Conservation (phyloP, 2,888 invertebrate species). For the Drepana falcataria region DNA sequence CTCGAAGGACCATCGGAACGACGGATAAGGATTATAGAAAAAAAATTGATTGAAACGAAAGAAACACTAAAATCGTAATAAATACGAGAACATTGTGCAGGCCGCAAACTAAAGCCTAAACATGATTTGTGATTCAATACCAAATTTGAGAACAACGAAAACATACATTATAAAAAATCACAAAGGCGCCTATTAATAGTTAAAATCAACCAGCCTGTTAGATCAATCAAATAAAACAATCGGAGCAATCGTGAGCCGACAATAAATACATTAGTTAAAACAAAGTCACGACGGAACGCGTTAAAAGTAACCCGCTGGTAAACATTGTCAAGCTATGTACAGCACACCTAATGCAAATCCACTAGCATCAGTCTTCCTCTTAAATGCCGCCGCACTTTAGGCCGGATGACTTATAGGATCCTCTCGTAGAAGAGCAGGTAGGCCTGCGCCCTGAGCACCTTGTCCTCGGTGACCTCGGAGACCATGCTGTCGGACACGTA, state of each 20-base stretch:
- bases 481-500: slow-evolving; percentile 95
- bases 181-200: not conserved
- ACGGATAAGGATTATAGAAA: too few species aligned
- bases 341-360: slow-evolving; percentile 37
- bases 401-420: slow-evolving; percentile 80
- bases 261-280: not conserved
- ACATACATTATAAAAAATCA: not conserved
- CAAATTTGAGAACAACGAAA: not conserved
- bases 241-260: not conserved
- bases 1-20: too few species aligned
- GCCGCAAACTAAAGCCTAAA: not conserved
- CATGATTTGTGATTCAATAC: not conserved
- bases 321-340: slow-evolving; percentile 46
- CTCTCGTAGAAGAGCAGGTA: slow-evolving; percentile 98
- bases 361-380: slow-evolving; percentile 57
- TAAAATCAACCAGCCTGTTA: not conserved
- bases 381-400: slow-evolving; percentile 56
- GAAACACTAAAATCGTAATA: not conserved
- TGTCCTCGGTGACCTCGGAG: slow-evolving; percentile 86
- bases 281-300: slow-evolving; percentile 4
- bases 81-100: not conserved
- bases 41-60: not conserved
- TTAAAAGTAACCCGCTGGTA: slow-evolving; percentile 20
- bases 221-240: not conserved
- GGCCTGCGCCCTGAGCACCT: slow-evolving; percentile 92